A percentile compares a stretch with the other conserved stretches of the same genome.
These are phyloP conservation scores for Lysiphlebus fabarum DNA, from an alignment of 1,140 invertebrate genomes.

Conservation along the genomic window DNA sequence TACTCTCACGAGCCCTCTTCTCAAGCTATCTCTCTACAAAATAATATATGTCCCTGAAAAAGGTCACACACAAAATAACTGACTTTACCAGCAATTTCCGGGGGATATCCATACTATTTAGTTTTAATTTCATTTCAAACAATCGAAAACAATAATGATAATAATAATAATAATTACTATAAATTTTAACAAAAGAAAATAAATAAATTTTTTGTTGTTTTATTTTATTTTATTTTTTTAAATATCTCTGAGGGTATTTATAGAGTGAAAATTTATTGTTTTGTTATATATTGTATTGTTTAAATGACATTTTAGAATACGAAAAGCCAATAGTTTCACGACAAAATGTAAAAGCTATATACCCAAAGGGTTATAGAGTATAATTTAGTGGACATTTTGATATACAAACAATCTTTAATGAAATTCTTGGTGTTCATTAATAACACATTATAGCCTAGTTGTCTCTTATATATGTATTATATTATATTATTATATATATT, in stretches of 20 bases:
- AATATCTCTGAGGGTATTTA: no score
- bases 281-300: no score
- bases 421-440: slow-evolving; percentile 69
- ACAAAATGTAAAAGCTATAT: slow-evolving; percentile 31
- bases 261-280: no score
- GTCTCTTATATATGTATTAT: no score
- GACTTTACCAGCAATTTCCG: slow-evolving; percentile 28
- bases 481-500: no score
- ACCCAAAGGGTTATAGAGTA: slow-evolving; percentile 52
- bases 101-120: slow-evolving; percentile 3
- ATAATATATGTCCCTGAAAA: slow-evolving; percentile 42
- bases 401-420: slow-evolving; percentile 68
- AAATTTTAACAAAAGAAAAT: slow-evolving; percentile 9
- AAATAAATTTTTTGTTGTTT: background rate
- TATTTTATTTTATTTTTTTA: background rate
- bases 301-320: slow-evolving; percentile 11
- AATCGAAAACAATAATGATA: slow-evolving; percentile 8
- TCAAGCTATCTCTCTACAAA: slow-evolving; percentile 33
- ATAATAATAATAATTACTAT: background rate
- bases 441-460: slow-evolving; percentile 60
- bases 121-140: background rate
- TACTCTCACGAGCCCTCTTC: slow-evolving; percentile 27
- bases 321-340: slow-evolving; percentile 48
- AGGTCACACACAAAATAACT: slow-evolving; percentile 45
- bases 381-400: slow-evolving; percentile 66